Base-by-base conservation (phyloP, 1,140 invertebrate genomes). In the Adoxophyes honmai region DNA sequence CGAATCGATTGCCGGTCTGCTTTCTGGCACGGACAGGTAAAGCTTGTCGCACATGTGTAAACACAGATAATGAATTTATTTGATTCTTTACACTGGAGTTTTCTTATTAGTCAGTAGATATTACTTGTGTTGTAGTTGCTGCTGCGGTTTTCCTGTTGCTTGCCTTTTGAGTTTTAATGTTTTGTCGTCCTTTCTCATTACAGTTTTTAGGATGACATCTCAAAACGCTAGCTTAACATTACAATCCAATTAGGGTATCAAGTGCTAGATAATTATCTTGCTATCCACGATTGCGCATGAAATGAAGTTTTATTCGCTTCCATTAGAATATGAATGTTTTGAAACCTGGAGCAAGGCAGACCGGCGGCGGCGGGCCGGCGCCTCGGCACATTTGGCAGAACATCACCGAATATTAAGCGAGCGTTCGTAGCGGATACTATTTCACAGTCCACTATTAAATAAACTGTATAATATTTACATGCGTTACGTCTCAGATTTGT, bases 11-110 rank as follows among this genome's bases (percentile, higher is more conserved):
- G 55, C 9, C 18, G 2, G 42, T 28, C 6, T 28, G 2, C 21
- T 28, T 28, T 6, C 5, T 5, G 11, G 16, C 14, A 38, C 51
- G 38, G 15, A 21, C 35, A 58, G 57, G 57, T 62, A 57, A 57
- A 48, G 52, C 42, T 60, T 55, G 36, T 57, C 21, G 59, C 55
- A 58, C 44, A 52, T 59, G 59, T 56, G 34, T 51, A 61, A 63
- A 64, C 58, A 60, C 36, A 37, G 34, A 35, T 61, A 66, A 53
- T 59, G 42, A 21, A 48, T 48, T 48, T 48, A 48, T 48, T 48
- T 28, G 42, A 10, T 33, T 48, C 18, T 10, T 44, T n/a, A n/a
- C 18, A 44, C 28, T 11, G 11, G 42, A 48, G 18, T 16, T 28
- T 28, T 48, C 18, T 48, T 48, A 28, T 48, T 48, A 21, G 21